Base-by-base conservation (phyloP, 1,140 invertebrate genomes). In the Plutomurus gul region DNA sequence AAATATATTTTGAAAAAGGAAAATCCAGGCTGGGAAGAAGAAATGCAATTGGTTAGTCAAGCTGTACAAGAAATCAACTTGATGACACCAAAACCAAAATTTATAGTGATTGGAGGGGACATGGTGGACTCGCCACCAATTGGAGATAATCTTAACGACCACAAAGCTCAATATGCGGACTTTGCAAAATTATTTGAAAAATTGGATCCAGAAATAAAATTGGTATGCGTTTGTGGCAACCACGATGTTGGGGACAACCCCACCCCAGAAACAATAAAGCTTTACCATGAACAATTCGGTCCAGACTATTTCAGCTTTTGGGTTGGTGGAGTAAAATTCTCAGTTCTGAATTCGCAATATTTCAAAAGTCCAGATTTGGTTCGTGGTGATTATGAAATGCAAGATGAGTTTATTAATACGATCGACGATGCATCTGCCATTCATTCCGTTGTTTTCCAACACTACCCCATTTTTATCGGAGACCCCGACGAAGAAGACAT, bases 61-160 rank as follows among this genome's bases (percentile, higher is more conserved):
- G 85, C 86, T n/a, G 87, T 90, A 20, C 39, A 85, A 13, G 86
- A 85, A 72, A 84, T 88, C 6, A 90, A 91, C 84, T 47, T 79
- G 27, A 86, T 90, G 84, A 81, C 73, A 1, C 89, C 89, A 0
- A 86, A 85, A 76, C 89, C 90, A 30, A 85, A 85, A 46, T 90
- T 90, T 84, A 84, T 91, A 43, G 85, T 90, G n/a, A 85, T 90
- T n/a, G 90, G 90, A 84, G 89, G 89, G 4, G 89, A 90, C 84
- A 84, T 90, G 46, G 83, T 88, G 37, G 86, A 90, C 84, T 88
- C 88, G 33, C 85, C 86, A 70, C 78, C 78, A 2, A 36, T 27
- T 22, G 51, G 47, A 39, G 82, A 78, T 49, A 79, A 75, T 75
- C 76, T 56, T 81, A 25, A 84, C 40, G 70, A 84, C n/a, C 79